These are phyloP conservation scores for Argyrosomus regius DNA, from an alignment of 2,797 vertebrate genomes.

Conservation along the genomic window DNA sequence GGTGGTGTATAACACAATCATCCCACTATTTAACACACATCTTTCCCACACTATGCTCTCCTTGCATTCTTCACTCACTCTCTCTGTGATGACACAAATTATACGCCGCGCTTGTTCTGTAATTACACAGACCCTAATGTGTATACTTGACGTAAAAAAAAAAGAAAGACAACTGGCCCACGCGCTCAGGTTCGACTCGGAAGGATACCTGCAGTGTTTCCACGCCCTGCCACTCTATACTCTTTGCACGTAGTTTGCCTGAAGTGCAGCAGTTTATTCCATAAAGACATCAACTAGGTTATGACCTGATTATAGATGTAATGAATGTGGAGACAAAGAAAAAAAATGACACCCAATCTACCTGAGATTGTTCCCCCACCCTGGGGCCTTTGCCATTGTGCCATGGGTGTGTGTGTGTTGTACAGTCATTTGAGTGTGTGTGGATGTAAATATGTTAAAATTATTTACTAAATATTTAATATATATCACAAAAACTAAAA, in stretches of 20 bases:
- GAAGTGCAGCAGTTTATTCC: slow-evolving; percentile 51
- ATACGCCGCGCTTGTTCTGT: slow-evolving; percentile 46
- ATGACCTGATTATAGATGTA: slow-evolving; percentile 58
- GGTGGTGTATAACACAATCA: slow-evolving; percentile 53
- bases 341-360: slow-evolving; percentile 57
- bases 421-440: slow-evolving; percentile 7
- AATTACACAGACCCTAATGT: slow-evolving; percentile 62
- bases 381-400: slow-evolving; percentile 57
- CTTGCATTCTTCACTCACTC: slow-evolving; percentile 47
- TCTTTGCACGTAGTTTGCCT: slow-evolving; percentile 33
- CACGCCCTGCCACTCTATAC: slow-evolving; percentile 65
- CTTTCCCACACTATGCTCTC: slow-evolving; percentile 53
- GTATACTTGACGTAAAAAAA: slow-evolving; percentile 28
- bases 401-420: slow-evolving; percentile 14
- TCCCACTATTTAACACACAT: slow-evolving; percentile 9
- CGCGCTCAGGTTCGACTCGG: slow-evolving; percentile 29
- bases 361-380: slow-evolving; percentile 57
- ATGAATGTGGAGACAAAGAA: slow-evolving; percentile 51
- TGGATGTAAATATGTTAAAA: slow-evolving; percentile 14
- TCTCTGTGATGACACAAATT: slow-evolving; percentile 62
- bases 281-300: slow-evolving; percentile 64
- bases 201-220: slow-evolving; percentile 25
- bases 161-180: slow-evolving; percentile 15
- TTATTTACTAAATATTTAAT: not conserved
- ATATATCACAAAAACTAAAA: not conserved